These are phyloP conservation scores for Scelioninae gen. 1 DNA, from an alignment of 2,888 invertebrate species.

Conservation along the genomic window DNA sequence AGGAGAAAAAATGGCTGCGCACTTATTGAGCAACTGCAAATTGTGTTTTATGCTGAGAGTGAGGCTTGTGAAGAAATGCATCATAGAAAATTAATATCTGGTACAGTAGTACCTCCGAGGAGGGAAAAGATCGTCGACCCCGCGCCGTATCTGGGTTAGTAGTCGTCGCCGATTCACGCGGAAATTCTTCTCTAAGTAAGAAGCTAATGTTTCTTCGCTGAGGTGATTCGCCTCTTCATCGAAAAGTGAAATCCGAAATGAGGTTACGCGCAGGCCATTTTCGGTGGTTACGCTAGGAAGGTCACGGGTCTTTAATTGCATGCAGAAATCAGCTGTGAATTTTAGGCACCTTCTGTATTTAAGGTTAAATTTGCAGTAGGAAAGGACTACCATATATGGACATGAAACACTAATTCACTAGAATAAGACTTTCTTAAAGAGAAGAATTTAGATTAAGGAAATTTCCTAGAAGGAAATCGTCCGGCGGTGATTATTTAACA, in stretches of 20 bases:
- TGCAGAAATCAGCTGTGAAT: no score
- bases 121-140: slow-evolving; percentile 84
- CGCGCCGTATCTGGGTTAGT: slow-evolving; percentile 83
- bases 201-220: slow-evolving; percentile 71
- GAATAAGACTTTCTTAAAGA: no score
- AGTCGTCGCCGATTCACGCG: slow-evolving; percentile 84
- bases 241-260: slow-evolving; percentile 79
- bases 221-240: slow-evolving; percentile 71
- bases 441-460: no score
- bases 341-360: no score
- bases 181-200: slow-evolving; percentile 82
- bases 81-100: slow-evolving; percentile 80
- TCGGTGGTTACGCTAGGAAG: slow-evolving; percentile 22
- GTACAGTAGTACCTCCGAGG: slow-evolving; percentile 79
- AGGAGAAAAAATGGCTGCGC: slow-evolving; percentile 42
- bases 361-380: no score
- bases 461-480: no score
- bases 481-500: no score
- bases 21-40: slow-evolving; percentile 44
- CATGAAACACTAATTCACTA: no score
- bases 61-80: slow-evolving; percentile 64
- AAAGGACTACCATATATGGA: no score
- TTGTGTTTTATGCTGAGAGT: slow-evolving; percentile 59
- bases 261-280: slow-evolving; percentile 50
- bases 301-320: no score